Conservation (phyloP, 2,888 invertebrate genomes). For the Galeopsomyia nigrocyanea region DNA sequence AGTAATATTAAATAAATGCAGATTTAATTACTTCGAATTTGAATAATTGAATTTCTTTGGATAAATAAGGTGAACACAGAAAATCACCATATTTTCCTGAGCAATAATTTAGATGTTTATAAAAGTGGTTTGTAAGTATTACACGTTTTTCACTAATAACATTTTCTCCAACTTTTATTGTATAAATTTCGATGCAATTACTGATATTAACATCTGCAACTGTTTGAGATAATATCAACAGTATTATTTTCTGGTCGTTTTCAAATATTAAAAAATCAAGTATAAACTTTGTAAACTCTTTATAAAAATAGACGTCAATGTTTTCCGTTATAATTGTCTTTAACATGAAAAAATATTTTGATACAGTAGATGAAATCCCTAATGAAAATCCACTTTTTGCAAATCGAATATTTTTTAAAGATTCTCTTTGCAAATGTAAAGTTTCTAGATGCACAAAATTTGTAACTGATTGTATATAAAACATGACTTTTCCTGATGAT, state of each 20-base stretch:
- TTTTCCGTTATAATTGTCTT: constrained; percentile 17
- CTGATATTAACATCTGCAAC: neutral
- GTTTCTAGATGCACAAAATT: constrained; percentile 47
- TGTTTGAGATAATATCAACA: constrained; percentile 52
- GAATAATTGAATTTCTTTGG: constrained; percentile 58
- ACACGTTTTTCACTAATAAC: constrained; percentile 25
- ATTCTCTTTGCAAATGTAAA: constrained; percentile 52
- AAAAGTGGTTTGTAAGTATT: constrained; percentile 50
- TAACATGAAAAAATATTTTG: constrained; percentile 53
- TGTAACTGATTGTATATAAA: constrained; percentile 46
- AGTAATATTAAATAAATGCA: neutral
- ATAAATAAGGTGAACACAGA: constrained; percentile 55
- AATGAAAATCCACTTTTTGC: constrained; percentile 52
- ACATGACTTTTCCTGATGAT: constrained; percentile 53
- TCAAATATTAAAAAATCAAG: constrained; percentile 58
- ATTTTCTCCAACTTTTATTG: constrained; percentile 40
- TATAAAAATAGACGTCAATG: constrained; percentile 28
- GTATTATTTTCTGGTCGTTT: neutral
- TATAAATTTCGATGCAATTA: constrained; percentile 34
- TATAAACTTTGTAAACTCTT: constrained; percentile 37
- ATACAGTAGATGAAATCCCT: constrained; percentile 47
- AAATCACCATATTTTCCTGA: constrained; percentile 46
- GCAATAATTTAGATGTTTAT: constrained; percentile 51
- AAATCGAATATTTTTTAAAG: constrained; percentile 56
- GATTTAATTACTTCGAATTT: constrained; percentile 51